Conservation (phyloP, 1,140 invertebrate genomes). For the Zaprionus vittiger region DNA sequence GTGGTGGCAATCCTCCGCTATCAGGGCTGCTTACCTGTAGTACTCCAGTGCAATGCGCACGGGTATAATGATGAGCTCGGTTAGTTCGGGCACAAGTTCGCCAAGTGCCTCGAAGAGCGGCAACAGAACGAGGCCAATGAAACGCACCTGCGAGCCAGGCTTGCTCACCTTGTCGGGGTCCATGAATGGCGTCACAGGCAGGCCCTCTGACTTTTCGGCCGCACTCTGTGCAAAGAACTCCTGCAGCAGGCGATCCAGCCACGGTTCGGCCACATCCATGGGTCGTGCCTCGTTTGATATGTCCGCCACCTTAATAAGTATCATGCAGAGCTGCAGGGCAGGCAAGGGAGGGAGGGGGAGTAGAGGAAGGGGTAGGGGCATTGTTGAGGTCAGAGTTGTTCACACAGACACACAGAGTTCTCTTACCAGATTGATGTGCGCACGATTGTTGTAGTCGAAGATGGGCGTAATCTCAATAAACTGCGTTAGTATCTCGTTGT, state of each 20-base stretch:
- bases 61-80: conserved; percentile 85
- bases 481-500: conserved; percentile 93
- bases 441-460: conserved; percentile 91
- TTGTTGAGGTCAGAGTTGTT: not conserved
- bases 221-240: conserved; percentile 94
- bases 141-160: conserved; percentile 93
- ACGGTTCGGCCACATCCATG: conserved; percentile 93
- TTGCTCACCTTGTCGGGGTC: conserved; percentile 95
- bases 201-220: conserved; percentile 92
- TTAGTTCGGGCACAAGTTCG: conserved; percentile 89
- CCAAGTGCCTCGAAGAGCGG: conserved; percentile 92
- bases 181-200: conserved; percentile 95
- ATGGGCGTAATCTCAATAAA: conserved; percentile 89
- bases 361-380: not conserved
- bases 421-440: conserved; percentile 91
- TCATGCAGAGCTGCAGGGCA: conserved; percentile 89
- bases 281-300: conserved; percentile 94
- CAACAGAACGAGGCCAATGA: conserved; percentile 93
- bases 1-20: not conserved
- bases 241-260: conserved; percentile 92
- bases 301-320: conserved; percentile 94
- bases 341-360: not conserved
- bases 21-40: conserved; percentile 75
- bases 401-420: too few relatives aligned
- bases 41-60: conserved; percentile 87